These are phyloP conservation scores for Andinoacara biseriatus DNA, from an alignment of 2,113 vertebrate genomes.

Conservation along the genomic window DNA sequence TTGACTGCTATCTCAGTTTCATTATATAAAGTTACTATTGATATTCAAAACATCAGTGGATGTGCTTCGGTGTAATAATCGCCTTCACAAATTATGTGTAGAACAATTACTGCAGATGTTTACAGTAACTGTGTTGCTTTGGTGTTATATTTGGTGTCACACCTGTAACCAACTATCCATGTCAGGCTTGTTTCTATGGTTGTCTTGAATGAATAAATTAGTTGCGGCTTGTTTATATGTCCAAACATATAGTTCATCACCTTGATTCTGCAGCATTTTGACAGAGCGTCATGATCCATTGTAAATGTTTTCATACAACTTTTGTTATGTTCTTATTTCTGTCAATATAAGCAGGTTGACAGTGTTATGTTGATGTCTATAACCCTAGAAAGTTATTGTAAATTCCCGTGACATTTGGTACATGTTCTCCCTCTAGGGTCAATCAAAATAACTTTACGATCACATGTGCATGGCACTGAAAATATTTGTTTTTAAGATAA, in stretches of 20 bases:
- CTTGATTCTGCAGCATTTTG: no score
- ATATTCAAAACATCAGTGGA: no score
- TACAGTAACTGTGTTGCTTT: neutral
- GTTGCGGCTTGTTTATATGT: no score
- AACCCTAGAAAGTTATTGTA: neutral
- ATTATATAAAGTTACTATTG: no score
- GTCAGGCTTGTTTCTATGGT: neutral
- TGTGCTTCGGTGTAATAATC: neutral
- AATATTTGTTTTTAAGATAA: neutral
- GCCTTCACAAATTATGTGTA: neutral
- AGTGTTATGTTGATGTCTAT: neutral
- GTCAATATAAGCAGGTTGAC: neutral
- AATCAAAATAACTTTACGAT: neutral
- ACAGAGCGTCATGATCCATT: no score
- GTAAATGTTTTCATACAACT: no score
- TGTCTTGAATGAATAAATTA: neutral
- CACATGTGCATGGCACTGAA: neutral
- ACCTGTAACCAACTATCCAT: neutral
- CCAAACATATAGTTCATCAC: no score
- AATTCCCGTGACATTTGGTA: neutral
- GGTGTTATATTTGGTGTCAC: neutral
- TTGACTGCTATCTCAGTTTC: no score
- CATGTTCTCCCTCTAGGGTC: neutral
- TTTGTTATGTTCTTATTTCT: neutral
- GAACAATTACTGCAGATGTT: neutral